Base-by-base conservation (phyloP, 2,888 invertebrate species). In the Tetragonula carbonaria region DNA sequence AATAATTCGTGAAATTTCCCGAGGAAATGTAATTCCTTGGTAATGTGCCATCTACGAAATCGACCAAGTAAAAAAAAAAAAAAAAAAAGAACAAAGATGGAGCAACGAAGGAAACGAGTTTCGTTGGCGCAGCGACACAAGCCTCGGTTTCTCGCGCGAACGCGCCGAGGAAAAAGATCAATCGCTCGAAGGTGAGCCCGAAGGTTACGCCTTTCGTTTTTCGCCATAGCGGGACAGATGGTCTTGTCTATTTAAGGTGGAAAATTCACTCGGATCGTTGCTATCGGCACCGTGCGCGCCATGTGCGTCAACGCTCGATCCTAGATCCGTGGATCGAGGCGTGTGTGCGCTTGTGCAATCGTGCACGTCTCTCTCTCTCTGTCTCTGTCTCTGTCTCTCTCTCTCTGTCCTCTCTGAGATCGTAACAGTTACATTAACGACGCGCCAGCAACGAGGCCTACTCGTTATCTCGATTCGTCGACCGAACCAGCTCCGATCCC, bases 181-280 rank as follows among this genome's bases (percentile, higher is more conserved):
- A 86, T 86, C 71, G 86, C 84, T 82, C 85, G 86, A 88, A 88
- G 88, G 88, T 88, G 88, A 88, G 74, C 80, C 72, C 90, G 90
- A 90, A 90, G 90, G 90, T 90, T 89, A 88, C 87, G 85, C 90
- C 90, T 90, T 90, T 90, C 90, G 84, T 90, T 90, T 90, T 88
- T 90, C 90, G 78, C 90, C 89, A 86, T 90, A 90, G 76, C 73
- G 74, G 86, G 92, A 92, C 89, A 87, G 86, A 91, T 90, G 87
- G 90, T 89, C 85, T 87, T 87, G 86, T 72, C 92, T 92, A 91
- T 92, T 89, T 92, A 92, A 82, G 92, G 92, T 74, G 91, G 91
- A 92, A 92, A 92, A 92, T 92, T 92, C 89, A 91, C 90, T 85
- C 65, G 87, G 84, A 79, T 88, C 87, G 81, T 90, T 88, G 74